Conservation (phyloP, 2,113 vertebrate species). For the Microtus ochrogaster region DNA sequence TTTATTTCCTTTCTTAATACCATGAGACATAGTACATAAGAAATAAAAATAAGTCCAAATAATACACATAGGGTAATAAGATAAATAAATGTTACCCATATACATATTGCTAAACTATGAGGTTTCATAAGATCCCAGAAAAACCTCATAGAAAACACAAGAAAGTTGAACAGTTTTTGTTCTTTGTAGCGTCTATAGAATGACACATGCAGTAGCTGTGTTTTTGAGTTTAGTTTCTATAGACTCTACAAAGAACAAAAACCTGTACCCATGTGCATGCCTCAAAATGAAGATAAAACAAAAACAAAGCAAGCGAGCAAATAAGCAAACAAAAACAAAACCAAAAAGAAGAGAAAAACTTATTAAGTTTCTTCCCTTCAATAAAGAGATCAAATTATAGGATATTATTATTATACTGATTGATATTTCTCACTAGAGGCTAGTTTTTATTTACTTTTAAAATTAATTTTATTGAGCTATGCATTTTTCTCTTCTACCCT, state of each 20-base stretch:
- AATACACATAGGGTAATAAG: neutral
- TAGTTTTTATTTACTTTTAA: neutral
- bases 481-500: no score
- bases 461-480: no score
- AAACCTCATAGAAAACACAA: neutral
- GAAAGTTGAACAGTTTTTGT: neutral
- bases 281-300: neutral
- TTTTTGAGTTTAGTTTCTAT: neutral
- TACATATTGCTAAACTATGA: neutral
- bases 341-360: neutral
- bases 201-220: neutral
- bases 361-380: neutral
- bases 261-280: neutral
- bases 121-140: neutral
- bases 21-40: neutral
- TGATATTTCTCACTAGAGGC: neutral
- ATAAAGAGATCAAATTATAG: neutral
- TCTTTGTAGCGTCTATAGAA: neutral
- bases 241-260: neutral
- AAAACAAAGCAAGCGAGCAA: neutral
- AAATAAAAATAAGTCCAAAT: neutral
- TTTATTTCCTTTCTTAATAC: neutral
- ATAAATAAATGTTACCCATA: neutral
- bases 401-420: neutral
- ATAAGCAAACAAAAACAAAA: neutral